Base-by-base conservation (phyloP, 2,888 invertebrate species). In the Metallyticus violacea region DNA sequence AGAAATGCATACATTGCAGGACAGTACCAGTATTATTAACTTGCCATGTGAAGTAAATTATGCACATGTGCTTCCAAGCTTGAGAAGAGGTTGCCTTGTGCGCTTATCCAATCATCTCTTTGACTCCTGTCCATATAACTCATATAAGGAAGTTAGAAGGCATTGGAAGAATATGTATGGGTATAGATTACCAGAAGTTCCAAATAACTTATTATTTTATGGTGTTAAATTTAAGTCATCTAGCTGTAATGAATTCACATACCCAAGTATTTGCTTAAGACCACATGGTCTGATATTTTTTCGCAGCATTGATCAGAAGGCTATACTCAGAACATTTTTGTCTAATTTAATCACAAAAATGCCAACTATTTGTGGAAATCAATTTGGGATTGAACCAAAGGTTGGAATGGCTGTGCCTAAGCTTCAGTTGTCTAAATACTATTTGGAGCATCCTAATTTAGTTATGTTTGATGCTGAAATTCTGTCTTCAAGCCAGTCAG, bases 131-230 rank as follows among this genome's bases (percentile, higher is more conserved):
- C 88, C 89, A 0, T 91, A 91, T 84, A 88, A 89, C 81, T 90
- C 90, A 88, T 91, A 91, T 82, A 88, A 89, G 26, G 90, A 91
- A 7, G 86, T 91, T 30, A 89, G 90, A 26, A 90, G 90, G 85
- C 91, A 91, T 86, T 92, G 91, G 91, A 91, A 91, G 88, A 91
- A 91, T 88, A 91, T 91, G 88, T 88, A 88, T 86, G 88, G 88
- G 0, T 88, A 88, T 81, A 86, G 88, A 76, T 27, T 88, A 30
- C 88, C 88, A 9, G 88, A 88, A 81, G 26, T 30, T 27, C 29
- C 27, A 15, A 86, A 81, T 1, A 81, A 85, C 28, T 26, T 86
- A 6, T 83, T 87, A 7, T 88, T 87, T 81, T 87, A 81, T 82
- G 85, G 86, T n/a, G 27, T 88, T 7, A 78, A 27, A 26, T 88